Conservation (phyloP, 1,140 invertebrate genomes). For the Harlomillsia oculata region DNA sequence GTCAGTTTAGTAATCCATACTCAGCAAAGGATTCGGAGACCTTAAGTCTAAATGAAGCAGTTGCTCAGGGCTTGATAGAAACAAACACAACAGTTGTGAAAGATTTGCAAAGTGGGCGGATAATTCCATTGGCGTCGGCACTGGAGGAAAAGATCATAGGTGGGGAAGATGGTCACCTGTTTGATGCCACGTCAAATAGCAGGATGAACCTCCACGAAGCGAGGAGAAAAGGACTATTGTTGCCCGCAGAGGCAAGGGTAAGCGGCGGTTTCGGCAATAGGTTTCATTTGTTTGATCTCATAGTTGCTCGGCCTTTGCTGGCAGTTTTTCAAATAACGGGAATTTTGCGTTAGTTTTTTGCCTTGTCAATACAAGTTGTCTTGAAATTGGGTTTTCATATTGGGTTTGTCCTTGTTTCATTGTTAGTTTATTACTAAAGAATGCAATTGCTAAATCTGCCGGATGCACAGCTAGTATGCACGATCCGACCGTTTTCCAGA, state of each 20-base stretch:
- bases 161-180: constrained; percentile 63
- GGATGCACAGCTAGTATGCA: too few species aligned
- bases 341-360: too few species aligned
- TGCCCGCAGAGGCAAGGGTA: constrained; percentile 84
- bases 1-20: constrained; percentile 69
- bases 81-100: constrained; percentile 72
- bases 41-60: constrained; percentile 63
- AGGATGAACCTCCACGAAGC: constrained; percentile 76
- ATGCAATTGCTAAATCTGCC: too few species aligned
- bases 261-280: too few species aligned
- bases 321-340: too few species aligned
- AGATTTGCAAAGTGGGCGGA: constrained; percentile 62
- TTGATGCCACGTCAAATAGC: constrained; percentile 53
- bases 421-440: too few species aligned
- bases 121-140: constrained; percentile 65
- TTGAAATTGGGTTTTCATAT: too few species aligned
- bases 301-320: too few species aligned
- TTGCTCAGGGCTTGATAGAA: constrained; percentile 68
- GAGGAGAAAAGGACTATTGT: constrained; percentile 69
- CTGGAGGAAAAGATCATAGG: constrained; percentile 60
- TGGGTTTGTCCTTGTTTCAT: too few species aligned
- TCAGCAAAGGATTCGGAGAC: constrained; percentile 41
- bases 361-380: too few species aligned
- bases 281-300: too few species aligned
- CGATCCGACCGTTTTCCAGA: too few species aligned